Evolutionary conservation across 2,888 invertebrate species (phyloP).

Genomic region (Allacma fusca): DNA sequence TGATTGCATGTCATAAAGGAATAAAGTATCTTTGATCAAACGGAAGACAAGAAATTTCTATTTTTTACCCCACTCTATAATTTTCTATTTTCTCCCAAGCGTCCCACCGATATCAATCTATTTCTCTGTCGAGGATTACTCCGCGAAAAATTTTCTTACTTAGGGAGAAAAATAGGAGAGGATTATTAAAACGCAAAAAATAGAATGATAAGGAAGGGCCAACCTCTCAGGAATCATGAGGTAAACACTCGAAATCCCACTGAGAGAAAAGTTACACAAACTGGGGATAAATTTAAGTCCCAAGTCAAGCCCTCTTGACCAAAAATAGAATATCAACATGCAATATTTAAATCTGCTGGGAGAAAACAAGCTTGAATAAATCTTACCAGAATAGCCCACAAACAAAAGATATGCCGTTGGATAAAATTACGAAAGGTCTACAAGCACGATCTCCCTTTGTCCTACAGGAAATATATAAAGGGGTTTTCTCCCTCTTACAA

Average conservation of each 20-base stretch:
- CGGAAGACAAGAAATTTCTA: background rate
- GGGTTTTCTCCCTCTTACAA: too few relatives aligned
- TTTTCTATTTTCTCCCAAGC: background rate
- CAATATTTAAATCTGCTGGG: background rate
- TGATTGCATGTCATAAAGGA: slow-evolving; percentile 13
- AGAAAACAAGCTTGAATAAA: background rate
- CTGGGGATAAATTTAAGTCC: background rate
- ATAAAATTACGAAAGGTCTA: too few relatives aligned
- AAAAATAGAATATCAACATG: slow-evolving; percentile 5
- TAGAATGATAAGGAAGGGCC: background rate
- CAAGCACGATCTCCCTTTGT: too few relatives aligned
- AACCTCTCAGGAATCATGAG: background rate
- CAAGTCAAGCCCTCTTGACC: background rate
- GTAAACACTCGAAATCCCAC: background rate
- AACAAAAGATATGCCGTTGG: too few relatives aligned
- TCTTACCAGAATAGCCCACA: too few relatives aligned
- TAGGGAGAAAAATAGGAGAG: background rate
- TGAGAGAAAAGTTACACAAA: background rate
- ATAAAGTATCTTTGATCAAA: slow-evolving; percentile 12
- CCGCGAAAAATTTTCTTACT: background rate
- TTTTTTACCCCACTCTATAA: background rate
- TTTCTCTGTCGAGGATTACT: too few relatives aligned
- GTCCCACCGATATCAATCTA: too few relatives aligned
- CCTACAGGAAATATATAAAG: too few relatives aligned
- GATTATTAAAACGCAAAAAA: background rate